Base-by-base conservation (phyloP, 2,797 vertebrate species). In the Echiichthys vipera region DNA sequence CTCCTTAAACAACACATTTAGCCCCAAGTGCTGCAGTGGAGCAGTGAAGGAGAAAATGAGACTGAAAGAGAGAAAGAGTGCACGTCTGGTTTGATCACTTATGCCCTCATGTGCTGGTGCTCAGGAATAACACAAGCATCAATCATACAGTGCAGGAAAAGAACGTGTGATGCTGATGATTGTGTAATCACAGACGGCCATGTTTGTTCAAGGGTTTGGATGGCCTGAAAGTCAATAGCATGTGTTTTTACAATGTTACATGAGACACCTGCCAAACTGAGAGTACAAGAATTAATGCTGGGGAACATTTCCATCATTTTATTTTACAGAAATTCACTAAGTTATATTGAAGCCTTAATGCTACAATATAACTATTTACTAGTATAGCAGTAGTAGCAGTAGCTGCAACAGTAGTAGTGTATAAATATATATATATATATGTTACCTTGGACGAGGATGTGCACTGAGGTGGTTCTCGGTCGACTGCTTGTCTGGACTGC, bases 381-480 rank as follows among this genome's bases (percentile, higher is more conserved):
- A 20, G 30, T 18, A 49, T 39, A 49, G 15, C 22, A 51, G 37
- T 3, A 30, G 12, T 3, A 20, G 50, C 2, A 32, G 42, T 14
- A 14, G 46, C 12, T 45, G 18, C 30, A 57, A 18, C 14, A 55
- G 27, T 5, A 32, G 4, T 9, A 25, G 5, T n/a, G n/a, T n/a
- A n/a, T n/a, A n/a, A n/a, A 17, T 32, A 10, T 32, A 3, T 7
- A 7, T 32, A 10, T 12, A 13, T 15, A 43, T 4, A 5, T 65
- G 50, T 91, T 92, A 95, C 95, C 95, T 91, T 95, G 94, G 55
- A 95, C 92, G 1, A 95, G 92, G 84, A 95, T 83, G 81, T 95
- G 90, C 61, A 95, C 93, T 0, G 92, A 91, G 2, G 94, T 95
- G 54, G 94, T 95, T 80, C 93, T 91, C 7, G 94, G 94, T 70